Conservation (phyloP, 2,113 vertebrate genomes). For the Agapornis roseicollis region DNA sequence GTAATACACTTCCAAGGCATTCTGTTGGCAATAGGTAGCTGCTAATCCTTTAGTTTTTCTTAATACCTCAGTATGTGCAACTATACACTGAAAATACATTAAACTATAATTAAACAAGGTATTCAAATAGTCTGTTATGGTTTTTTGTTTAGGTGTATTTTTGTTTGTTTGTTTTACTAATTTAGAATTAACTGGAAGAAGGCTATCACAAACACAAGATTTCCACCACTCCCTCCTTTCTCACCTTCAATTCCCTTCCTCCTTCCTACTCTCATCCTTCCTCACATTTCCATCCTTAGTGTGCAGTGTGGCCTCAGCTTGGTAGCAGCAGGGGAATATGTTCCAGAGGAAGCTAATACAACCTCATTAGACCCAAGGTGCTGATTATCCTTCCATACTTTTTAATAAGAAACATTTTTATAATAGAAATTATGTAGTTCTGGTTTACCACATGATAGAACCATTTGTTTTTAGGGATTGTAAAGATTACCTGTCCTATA, state of each 20-base stretch:
- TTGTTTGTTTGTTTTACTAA: not conserved
- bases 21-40: not conserved
- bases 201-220: not conserved
- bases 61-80: not conserved
- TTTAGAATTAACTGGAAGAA: not conserved
- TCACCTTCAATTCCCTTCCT: not conserved
- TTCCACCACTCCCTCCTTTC: not conserved
- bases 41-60: not conserved
- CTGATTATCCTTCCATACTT: not conserved
- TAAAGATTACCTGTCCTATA: not conserved
- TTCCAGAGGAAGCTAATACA: not conserved
- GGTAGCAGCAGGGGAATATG: not conserved
- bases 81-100: not conserved
- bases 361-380: not conserved
- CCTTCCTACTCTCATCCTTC: not conserved
- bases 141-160: not conserved
- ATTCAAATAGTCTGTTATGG: not conserved
- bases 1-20: not conserved
- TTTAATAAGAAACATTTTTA: not conserved
- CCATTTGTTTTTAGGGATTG: not conserved
- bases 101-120: not conserved
- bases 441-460: not conserved
- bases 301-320: not conserved
- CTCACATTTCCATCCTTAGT: not conserved
- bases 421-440: not conserved